Conservation (phyloP, 2,113 vertebrate species). For the Ptilorrhoa leucosticta region DNA sequence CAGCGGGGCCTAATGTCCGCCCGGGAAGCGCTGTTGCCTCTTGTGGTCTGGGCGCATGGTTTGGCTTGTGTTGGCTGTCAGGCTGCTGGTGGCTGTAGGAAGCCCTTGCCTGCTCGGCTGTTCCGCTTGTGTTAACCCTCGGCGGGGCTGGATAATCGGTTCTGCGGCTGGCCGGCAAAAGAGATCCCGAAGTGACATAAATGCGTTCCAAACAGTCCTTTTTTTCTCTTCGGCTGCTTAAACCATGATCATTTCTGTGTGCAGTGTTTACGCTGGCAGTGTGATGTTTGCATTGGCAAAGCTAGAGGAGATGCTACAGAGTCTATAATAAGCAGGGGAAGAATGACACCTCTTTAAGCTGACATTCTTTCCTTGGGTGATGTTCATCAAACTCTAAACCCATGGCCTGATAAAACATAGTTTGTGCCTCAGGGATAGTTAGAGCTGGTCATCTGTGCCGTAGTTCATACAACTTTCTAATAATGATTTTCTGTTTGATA, state of each 20-base stretch:
- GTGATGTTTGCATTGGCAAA: neutral
- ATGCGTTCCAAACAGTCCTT: accelerated
- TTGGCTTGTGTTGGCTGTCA: accelerated
- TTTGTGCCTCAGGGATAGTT: neutral
- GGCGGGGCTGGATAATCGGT: accelerated
- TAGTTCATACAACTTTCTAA: neutral
- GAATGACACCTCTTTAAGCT: neutral
- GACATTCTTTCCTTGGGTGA: neutral
- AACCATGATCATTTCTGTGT: accelerated
- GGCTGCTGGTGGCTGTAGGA: neutral
- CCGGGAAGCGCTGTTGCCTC: neutral
- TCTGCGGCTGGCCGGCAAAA: neutral
- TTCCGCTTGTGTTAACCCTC: neutral
- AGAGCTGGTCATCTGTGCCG: neutral
- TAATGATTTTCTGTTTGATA: neutral
- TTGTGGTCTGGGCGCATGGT: accelerated
- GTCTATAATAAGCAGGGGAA: neutral
- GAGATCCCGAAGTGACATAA: neutral
- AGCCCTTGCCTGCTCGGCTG: neutral
- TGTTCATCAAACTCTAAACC: neutral
- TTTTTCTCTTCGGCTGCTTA: neutral
- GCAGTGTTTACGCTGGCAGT: neutral
- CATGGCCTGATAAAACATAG: neutral
- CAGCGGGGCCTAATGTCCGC: accelerated
- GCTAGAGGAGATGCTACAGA: neutral